phyloP scores from a whole-genome alignment of 2,113 vertebrate genomes.

The Phylloscopus whistleri region DNA sequence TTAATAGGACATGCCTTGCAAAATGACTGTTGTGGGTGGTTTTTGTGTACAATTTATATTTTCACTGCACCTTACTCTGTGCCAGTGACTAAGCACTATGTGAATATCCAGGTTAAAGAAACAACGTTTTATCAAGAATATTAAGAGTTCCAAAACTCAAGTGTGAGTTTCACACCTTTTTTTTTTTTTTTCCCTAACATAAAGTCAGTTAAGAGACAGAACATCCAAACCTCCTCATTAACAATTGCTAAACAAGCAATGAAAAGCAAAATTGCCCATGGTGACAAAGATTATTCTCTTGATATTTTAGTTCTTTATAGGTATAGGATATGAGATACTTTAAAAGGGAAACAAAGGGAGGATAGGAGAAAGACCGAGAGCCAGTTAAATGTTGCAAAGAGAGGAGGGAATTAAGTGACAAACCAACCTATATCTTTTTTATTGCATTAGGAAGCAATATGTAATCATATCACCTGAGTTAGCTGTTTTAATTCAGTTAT shows the following conservation, averaged over 20 bases:
- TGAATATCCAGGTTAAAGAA: neutral
- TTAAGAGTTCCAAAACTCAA: neutral
- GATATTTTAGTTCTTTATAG: neutral
- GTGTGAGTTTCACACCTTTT: neutral
- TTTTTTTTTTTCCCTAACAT: neutral
- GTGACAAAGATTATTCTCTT: neutral
- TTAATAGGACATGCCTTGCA: neutral
- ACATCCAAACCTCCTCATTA: neutral
- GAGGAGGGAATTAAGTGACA: neutral
- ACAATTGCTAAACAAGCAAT: neutral
- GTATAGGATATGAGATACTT: neutral
- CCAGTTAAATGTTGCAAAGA: neutral
- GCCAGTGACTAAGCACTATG: neutral
- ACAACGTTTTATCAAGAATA: neutral
- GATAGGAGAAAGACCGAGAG: neutral
- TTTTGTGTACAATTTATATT: neutral
- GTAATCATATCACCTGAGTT: neutral
- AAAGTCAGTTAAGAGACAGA: neutral
- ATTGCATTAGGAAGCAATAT: neutral
- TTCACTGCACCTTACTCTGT: neutral
- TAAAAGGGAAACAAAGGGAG: neutral
- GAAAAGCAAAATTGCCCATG: neutral
- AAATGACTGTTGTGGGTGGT: neutral
- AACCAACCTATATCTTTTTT: neutral
- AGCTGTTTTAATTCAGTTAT: constrained; percentile 5